phyloP scores from a whole-genome alignment of 2,797 vertebrate species.

The Orientallactaga sibirica region DNA sequence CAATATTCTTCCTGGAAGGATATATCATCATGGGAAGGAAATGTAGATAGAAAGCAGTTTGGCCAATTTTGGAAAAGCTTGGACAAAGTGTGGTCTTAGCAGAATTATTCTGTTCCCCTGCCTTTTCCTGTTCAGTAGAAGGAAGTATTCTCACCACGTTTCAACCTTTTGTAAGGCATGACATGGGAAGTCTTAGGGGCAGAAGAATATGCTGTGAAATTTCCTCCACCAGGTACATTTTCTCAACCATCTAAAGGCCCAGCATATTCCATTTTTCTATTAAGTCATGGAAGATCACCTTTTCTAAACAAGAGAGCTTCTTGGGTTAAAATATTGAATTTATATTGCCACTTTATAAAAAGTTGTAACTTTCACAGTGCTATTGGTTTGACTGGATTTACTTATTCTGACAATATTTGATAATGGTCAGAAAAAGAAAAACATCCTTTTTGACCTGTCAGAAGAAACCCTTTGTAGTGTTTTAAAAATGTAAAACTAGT shows the following conservation, averaged over 20 bases:
- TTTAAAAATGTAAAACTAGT: background rate
- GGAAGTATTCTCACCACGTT: background rate
- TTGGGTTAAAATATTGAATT: background rate
- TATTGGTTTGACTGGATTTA: background rate
- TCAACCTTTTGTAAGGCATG: background rate
- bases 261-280: background rate
- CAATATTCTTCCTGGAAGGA: background rate
- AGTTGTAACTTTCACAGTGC: background rate
- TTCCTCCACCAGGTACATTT: background rate
- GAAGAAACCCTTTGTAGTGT: background rate
- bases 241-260: background rate
- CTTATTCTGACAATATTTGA: conserved; percentile 23
- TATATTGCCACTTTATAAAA: conserved; percentile 1
- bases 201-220: background rate
- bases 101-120: background rate
- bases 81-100: background rate
- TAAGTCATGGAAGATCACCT: background rate
- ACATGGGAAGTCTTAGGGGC: background rate
- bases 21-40: background rate
- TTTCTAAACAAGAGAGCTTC: background rate
- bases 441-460: background rate
- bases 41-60: background rate
- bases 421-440: background rate
- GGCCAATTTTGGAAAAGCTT: background rate
- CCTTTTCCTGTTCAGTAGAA: background rate